A percentile compares a stretch with the other conserved stretches of the same genome.
These are phyloP conservation scores for Sphinx pinastri DNA, from an alignment of 2,888 invertebrate species.

Conservation along the genomic window DNA sequence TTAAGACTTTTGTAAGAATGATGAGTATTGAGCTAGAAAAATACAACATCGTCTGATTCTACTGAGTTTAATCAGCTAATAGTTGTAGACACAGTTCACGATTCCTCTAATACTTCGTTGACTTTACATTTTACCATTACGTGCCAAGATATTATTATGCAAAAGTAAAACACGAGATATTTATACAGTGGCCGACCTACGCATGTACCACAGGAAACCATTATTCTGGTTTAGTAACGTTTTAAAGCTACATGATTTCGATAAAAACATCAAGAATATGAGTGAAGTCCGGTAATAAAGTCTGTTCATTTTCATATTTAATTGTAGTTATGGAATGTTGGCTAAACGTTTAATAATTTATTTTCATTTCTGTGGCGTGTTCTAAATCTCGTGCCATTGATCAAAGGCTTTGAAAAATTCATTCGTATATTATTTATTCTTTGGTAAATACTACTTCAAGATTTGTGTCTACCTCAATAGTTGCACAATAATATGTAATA, in stretches of 20 bases:
- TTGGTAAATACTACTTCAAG: too few relatives aligned
- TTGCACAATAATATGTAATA: too few relatives aligned
- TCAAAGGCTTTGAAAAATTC: too few relatives aligned
- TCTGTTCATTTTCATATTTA: not conserved
- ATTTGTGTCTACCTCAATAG: too few relatives aligned
- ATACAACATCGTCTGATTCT: too few relatives aligned
- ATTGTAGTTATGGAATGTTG: not conserved
- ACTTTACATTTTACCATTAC: not conserved
- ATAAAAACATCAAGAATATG: not conserved
- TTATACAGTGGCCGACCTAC: slow-evolving; percentile 13
- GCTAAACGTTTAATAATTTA: not conserved
- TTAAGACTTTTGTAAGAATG: too few relatives aligned
- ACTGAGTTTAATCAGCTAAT: too few relatives aligned
- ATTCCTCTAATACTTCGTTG: not conserved
- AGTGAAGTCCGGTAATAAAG: not conserved
- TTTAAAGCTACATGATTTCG: slow-evolving; percentile 15
- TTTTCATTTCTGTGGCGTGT: too few relatives aligned
- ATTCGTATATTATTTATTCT: too few relatives aligned
- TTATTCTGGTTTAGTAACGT: slow-evolving; percentile 14
- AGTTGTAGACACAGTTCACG: too few relatives aligned
- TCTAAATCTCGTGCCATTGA: too few relatives aligned
- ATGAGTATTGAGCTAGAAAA: too few relatives aligned
- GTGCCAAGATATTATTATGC: slow-evolving; percentile 9
- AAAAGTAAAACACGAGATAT: slow-evolving; percentile 4
- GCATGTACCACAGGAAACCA: slow-evolving; percentile 22